Evolutionary conservation across 2,888 invertebrate species (phyloP), one percentile per base, ranked within the genome.

Genomic region (Synergus umbraculus): DNA sequence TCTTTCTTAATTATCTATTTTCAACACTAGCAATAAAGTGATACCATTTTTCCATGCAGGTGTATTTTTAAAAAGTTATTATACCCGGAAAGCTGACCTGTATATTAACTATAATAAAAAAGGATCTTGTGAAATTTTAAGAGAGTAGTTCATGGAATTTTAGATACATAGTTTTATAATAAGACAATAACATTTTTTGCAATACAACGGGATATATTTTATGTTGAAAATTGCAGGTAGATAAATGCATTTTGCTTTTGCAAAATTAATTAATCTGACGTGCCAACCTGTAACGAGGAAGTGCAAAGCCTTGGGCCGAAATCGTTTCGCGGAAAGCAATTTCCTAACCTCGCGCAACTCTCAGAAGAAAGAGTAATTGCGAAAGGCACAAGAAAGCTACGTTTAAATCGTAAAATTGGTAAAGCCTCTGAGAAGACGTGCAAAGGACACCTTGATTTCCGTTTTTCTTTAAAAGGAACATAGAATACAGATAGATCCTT

Each of bases 321-420:
- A 87, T 87, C 84, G 69, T 81, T 86, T 87, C 83, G 73, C 69
- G 81, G 87, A 87, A 87, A 81, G 82, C 83, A 82, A 86, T 85
- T 82, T 79, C 76, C 77, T 76, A 84, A 83, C 82, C 82, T 81
- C 81, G 84, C 77, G 83, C 82, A 86, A 86, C 83, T 81, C 79
- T 82, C 49, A 73, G 78, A 83, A 85, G 83, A 82, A 83, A 78
- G 4, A 76, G 44, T 54, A 49, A 80, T 82, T 78, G 78, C 46
- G 18, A 63, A 63, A 82, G 79, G 64, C 78, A 64, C 58, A 18
- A 18, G 18, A 18, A 22, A 54, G 67, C 63, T 54, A 76, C 82
- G 69, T 79, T 76, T 76, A 80, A 82, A 79, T 46, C 79, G 79
- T 79, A 82, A 82, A 73, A 46, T 65, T 65, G 8, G 15, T 67